phyloP scores from a whole-genome alignment of 2,888 invertebrate genomes.

The Acrobasis suavella region DNA sequence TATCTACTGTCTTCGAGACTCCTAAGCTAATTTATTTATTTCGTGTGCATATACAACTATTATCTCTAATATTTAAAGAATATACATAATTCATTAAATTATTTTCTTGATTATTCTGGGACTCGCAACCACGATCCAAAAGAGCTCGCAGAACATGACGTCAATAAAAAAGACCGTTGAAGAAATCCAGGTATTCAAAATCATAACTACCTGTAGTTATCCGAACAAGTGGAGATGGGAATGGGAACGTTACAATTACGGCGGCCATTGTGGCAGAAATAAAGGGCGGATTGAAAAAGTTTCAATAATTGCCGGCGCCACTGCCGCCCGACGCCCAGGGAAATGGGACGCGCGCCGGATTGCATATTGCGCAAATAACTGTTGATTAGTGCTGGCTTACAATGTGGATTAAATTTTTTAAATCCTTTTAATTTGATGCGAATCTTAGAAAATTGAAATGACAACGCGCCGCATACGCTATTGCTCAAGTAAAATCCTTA shows the following conservation, averaged over 20 bases:
- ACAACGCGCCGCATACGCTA: too few species aligned
- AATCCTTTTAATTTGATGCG: neutral
- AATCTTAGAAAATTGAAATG: too few species aligned
- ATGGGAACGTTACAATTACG: constrained; percentile 35
- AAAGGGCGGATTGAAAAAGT: constrained; percentile 54
- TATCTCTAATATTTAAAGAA: too few species aligned
- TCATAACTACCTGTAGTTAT: constrained; percentile 8
- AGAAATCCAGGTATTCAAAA: neutral
- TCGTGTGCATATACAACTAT: too few species aligned
- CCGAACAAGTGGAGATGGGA: constrained; percentile 20
- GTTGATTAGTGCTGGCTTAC: neutral
- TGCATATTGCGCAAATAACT: constrained; percentile 17
- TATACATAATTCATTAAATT: too few species aligned
- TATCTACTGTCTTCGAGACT: too few species aligned
- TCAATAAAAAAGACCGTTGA: neutral
- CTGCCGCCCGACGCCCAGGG: constrained; percentile 32
- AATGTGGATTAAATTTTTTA: neutral
- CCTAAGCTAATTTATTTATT: too few species aligned
- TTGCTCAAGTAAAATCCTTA: too few species aligned
- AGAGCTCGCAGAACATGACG: too few species aligned
- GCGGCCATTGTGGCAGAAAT: constrained; percentile 35
- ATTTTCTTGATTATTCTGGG: too few species aligned
- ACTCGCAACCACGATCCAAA: too few species aligned
- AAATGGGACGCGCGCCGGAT: constrained; percentile 43
- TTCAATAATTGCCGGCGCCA: constrained; percentile 50